A percentile compares a stretch with the other conserved stretches of the same genome.
Conservation (phyloP, 2,888 invertebrate species). For the Archips crataeganus region DNA sequence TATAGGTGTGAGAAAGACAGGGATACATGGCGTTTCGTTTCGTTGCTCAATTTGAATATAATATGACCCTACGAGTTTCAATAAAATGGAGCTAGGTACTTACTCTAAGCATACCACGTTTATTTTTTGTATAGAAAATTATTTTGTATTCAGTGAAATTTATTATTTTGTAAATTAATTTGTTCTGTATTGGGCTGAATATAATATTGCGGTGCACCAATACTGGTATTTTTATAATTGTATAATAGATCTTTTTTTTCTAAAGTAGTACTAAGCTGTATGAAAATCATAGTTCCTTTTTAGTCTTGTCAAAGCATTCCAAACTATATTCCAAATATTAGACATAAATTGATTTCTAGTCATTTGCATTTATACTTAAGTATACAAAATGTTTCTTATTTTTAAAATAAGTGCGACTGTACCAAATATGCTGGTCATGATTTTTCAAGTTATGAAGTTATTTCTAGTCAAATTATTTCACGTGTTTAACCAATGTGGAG, state of each 20-base stretch:
- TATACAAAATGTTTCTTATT: slow-evolving; percentile 2
- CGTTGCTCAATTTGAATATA: neutral
- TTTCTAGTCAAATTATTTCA: slow-evolving; percentile 84
- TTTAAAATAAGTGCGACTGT: slow-evolving; percentile 74
- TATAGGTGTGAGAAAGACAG: slow-evolving; percentile 28
- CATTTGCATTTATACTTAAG: slow-evolving; percentile 12
- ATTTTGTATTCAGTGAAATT: no score
- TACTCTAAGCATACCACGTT: neutral
- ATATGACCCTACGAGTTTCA: neutral
- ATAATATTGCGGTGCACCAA: slow-evolving; percentile 31
- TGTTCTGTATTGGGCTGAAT: slow-evolving; percentile 6
- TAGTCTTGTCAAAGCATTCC: slow-evolving; percentile 38
- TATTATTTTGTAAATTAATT: slow-evolving; percentile 1
- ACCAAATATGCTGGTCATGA: slow-evolving; percentile 63
- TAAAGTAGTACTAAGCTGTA: slow-evolving; percentile 14
- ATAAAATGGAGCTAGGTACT: slow-evolving; percentile 13
- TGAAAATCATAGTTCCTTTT: slow-evolving; percentile 43
- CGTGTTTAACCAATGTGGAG: slow-evolving; percentile 70
- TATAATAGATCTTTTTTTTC: slow-evolving; percentile 14
- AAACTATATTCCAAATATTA: slow-evolving; percentile 21
- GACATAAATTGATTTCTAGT: slow-evolving; percentile 37
- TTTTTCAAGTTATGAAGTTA: slow-evolving; percentile 74
- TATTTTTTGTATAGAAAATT: neutral
- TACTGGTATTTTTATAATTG: slow-evolving; percentile 20
- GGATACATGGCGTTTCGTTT: slow-evolving; percentile 4